Base-by-base conservation (phyloP, 2,888 invertebrate genomes). In the Pomacea canaliculata region DNA sequence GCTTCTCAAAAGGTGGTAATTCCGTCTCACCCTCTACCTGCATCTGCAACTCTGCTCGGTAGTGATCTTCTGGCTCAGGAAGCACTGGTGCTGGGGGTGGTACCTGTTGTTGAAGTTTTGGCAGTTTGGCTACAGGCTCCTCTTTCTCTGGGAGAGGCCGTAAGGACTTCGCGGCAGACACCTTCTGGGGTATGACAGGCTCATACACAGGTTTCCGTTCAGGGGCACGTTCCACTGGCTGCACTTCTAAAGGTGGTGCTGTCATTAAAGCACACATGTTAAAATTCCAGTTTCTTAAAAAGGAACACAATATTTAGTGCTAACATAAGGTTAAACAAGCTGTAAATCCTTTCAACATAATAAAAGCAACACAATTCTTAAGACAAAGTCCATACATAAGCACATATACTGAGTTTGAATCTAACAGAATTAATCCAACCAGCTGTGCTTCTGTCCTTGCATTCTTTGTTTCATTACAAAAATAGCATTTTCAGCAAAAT, bases 1-100 rank as follows among this genome's bases (percentile, higher is more conserved):
- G 82, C 77, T 85, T 86, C 79, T 86, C 83, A 82, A 83, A 86
- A 71, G 83, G 79, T 19, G 85, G 85, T 48, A 85, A 76, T 48
- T 83, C 83, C 73, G 78, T 79, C 66, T 85, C 77, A 19, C 78
- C 79, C 18, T 80, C 78, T 23, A 88, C 76, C 72, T 85, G 82
- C 85, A 88, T 84, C 56, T 84, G 82, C 46, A 87, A 79, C 67
- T 86, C 82, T 49, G 86, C 85, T 7, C 79, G 82, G 79, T 82
- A 87, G 65, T 80, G 84, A 23, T 78, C 78, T 56, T 80, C 79
- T n/a, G 78, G 71, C n/a, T 71, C 70, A 9, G 56, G 23, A 27
- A 74, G 74, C n/a, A 71, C 70, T 9, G 23, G 7, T 49, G 78
- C 74, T 13, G 10, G 51, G 51, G 51, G 51, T 56, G 10, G 10